A percentile compares a stretch with the other conserved stretches of the same genome.
Conservation (phyloP, 2,113 vertebrate species). For the Bolborhynchus lineola region DNA sequence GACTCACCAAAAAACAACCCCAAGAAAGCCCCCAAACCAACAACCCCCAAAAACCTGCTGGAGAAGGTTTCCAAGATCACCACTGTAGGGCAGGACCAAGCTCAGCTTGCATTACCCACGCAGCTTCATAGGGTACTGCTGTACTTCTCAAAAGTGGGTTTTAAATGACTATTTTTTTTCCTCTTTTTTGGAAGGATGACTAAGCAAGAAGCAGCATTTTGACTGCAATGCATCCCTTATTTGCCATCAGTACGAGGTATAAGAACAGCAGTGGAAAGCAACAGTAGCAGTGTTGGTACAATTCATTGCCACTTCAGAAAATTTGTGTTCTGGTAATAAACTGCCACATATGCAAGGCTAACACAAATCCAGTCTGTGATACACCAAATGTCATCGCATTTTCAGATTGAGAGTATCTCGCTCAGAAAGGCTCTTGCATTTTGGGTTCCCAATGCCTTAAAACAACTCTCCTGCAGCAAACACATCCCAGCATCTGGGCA, state of each 20-base stretch:
- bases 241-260: not conserved
- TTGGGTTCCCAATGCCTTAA: not conserved
- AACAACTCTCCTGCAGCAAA: not conserved
- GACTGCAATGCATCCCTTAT: conserved; percentile 6
- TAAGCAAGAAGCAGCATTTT: not conserved
- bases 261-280: not conserved
- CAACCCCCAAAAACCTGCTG: not conserved
- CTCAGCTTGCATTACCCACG: not conserved
- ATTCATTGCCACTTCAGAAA: not conserved
- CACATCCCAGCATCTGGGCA: not conserved
- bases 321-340: not conserved
- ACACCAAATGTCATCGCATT: conserved; percentile 11
- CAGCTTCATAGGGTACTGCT: not conserved
- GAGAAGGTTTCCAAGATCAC: not conserved
- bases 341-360: not conserved
- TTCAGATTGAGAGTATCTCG: not conserved
- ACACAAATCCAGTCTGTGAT: conserved; percentile 26
- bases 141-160: not conserved
- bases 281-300: not conserved
- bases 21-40: not conserved
- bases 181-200: not conserved
- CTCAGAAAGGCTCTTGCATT: not conserved
- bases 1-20: not conserved
- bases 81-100: not conserved
- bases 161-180: not conserved